phyloP scores from a whole-genome alignment of 2,797 vertebrate species.

The Brachyalestes nurse region DNA sequence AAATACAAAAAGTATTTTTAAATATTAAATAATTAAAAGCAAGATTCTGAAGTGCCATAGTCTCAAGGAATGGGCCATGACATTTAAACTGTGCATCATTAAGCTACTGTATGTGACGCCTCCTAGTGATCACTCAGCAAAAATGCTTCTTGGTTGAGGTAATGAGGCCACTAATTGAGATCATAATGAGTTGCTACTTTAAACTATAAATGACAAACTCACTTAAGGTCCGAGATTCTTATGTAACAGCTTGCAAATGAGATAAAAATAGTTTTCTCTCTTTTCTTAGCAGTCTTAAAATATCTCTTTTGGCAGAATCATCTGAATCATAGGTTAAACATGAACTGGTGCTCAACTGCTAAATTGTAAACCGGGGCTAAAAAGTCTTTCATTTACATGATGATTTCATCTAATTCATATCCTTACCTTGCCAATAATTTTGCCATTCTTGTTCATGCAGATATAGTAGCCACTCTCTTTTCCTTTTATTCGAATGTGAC shows the following conservation, averaged over 20 bases:
- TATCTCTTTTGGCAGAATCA: background rate
- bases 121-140: conserved; percentile 28
- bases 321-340: background rate
- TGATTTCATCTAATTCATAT: background rate
- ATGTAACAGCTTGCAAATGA: background rate
- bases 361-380: background rate
- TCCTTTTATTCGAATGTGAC: conserved; percentile 84
- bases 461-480: conserved; percentile 86
- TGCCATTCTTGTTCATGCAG: conserved; percentile 85
- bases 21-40: background rate
- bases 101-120: conserved; percentile 16
- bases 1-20: too few relatives aligned
- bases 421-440: conserved; percentile 84
- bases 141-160: conserved; percentile 4
- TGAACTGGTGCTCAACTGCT: background rate
- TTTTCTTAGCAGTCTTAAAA: background rate
- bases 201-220: conserved; percentile 4
- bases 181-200: conserved; percentile 5
- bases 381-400: background rate
- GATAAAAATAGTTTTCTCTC: background rate
- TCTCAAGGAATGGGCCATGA: background rate
- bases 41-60: background rate
- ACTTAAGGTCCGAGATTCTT: background rate
- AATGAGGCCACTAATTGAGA: conserved; percentile 11
- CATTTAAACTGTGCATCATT: background rate